Evolutionary conservation across 2,797 vertebrate species (phyloP), one percentile per base, ranked within the genome.

Genomic region (Onychomys leucogaster): DNA sequence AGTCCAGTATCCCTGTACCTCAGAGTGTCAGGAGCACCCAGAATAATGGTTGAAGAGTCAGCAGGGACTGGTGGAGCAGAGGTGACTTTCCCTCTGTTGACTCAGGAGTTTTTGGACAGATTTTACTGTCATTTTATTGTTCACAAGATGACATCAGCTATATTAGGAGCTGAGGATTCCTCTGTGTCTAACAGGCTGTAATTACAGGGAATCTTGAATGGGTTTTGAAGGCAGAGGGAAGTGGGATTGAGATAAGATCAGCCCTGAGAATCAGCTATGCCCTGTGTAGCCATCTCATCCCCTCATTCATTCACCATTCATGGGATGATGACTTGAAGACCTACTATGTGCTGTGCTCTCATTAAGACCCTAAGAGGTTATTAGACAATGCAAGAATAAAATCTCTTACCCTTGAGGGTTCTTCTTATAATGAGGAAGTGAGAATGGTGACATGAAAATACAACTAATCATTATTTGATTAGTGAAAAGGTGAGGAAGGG

Each of bases 61-160:
- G 0, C 0, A 7, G 0, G 41, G 16, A 5, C 41, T 6, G 25
- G 5, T 14, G 0, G 23, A 3, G 0, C 1, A 2, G 43, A 12
- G 0, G 37, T 0, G 1, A 43, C 81, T 61, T 52, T 8, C 2
- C 34, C 2, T 91, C 25, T 17, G 52, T 17, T 52, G 9, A 52
- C 49, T 52, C 52, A 52, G 52, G 52, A 52, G 52, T 52, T 14
- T 52, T 52, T 52, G 52, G 13, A 52, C 52, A 52, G 52, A 14
- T 52, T 52, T 52, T 52, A 52, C 52, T 52, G 52, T 13, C 52
- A 52, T 52, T 52, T 52, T 52, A 13, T 52, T 52, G 52, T 52
- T 52, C 52, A 52, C 52, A 52, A 52, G 52, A 52, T 52, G 52
- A 14, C 52, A 52, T 52, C 52, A 52, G 52, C 49, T 49, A 12